Evolutionary conservation across 37 sponge, comb jelly and placozoan genomes (phyloP), one percentile per base, ranked within the genome.

Genomic region (Mnemiopsis leidyi): DNA sequence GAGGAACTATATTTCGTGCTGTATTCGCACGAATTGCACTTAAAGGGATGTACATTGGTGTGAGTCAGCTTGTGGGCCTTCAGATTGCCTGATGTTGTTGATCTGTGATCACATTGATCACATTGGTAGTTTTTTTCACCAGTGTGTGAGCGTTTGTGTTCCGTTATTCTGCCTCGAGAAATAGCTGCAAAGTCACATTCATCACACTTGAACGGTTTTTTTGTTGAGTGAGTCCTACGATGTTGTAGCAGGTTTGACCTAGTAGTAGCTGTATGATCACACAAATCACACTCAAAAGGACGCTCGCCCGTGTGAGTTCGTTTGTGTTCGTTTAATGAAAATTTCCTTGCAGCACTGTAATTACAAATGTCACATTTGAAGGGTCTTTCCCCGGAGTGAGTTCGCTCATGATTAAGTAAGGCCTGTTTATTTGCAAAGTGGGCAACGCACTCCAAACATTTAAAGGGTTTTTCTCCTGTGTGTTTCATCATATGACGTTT

Each of bases 271-370:
- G 92, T 2, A n/a, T 71, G 20, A 32, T 32, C 69, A 23, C 92
- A 83, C 28, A 25, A 26, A 24, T 32, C 37, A 36, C 92, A 83
- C 92, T 29, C 16, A 16, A 33, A 92, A 16, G 92, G 92, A n/a
- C 69, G 68, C 5, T 92, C 92, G 7, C 92, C 92, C 25, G 92
- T 92, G 73, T 92, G 92, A 33, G 29, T 69, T 73, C 73, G 61
- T 68, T 38, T 68, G 69, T 92, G 92, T 68, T 2, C 5, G 18
- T 92, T 92, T 32, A 92, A n/a, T 24, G 67, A 3, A 23, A 18
- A 73, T 32, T 33, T 33, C 24, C 20, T 21, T 20, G 61, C 24
- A 48, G 48, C 38, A 33, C 73, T 71, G 13, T 68, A 33, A 32
- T 40, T 30, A 48, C 92, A 92, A 9, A 33, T 26, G 21, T 82